Base-by-base conservation (phyloP, 2,888 invertebrate species). In the Clivina fossor region DNA sequence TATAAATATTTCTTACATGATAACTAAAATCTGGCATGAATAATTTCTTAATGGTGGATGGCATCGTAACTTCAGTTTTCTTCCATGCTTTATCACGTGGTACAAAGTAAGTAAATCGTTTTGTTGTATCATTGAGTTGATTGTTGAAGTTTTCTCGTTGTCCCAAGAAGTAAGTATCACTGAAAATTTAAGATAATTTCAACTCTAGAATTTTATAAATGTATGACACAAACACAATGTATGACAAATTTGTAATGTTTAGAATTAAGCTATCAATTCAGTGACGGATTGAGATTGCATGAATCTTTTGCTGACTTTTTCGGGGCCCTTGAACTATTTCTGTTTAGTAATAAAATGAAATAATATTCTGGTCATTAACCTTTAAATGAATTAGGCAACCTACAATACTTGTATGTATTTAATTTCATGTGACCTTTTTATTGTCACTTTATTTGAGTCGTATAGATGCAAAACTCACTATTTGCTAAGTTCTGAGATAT, bases 81-180 rank as follows among this genome's bases (percentile, higher is more conserved):
- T 83, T 78, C 96, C 96, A 96, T 48, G 93, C 96, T 67, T 84
- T 85, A 70, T 97, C 88, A 26, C 89, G 82, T 0, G 96, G 95
- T 7, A 92, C 93, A 69, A 96, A 94, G 74, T 90, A 92, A 1
- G 96, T 96, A 75, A 86, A 94, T 51, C 88, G 84, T 64, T 86
- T 86, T 58, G 81, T 83, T 61, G 84, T 81, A 63, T 88, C 86
- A 66, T 84, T 84, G 58, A 94, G 76, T 68, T 86, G 86, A 11
- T 82, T 78, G 72, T 93, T 93, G 74, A 93, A 93, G 65, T 80
- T 79, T 62, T 85, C 83, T 55, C 85, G 81, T 62, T 82, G 79
- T 32, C 93, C 91, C 65, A 94, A 76, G 63, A 80, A 78, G 70
- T 84, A 90, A 1, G 92, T 90, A 57, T 85, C 81, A 68, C 93